These are phyloP conservation scores for Proterorhinus semilunaris DNA, from an alignment of 2,113 vertebrate species.

Conservation along the genomic window DNA sequence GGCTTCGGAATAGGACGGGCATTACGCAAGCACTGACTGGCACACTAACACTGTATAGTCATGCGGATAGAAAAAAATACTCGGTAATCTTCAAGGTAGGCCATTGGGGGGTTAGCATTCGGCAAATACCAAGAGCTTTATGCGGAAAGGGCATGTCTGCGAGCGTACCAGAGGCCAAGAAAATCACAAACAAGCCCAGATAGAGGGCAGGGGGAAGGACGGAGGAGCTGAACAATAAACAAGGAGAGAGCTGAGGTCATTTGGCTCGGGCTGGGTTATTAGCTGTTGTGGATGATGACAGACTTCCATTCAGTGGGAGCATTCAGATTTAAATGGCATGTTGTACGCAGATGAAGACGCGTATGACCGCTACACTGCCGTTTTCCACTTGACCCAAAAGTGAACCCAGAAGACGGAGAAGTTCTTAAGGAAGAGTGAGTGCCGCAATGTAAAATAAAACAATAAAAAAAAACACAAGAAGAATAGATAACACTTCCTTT, in stretches of 20 bases:
- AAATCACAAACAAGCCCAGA: constrained; percentile 58
- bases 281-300: constrained; percentile 41
- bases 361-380: neutral
- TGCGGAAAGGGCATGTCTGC: constrained; percentile 55
- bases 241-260: constrained; percentile 57
- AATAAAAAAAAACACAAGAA: neutral
- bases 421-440: neutral
- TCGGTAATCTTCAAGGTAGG: constrained; percentile 39
- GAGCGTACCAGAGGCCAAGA: constrained; percentile 45
- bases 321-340: constrained; percentile 35
- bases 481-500: too few relatives aligned
- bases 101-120: neutral
- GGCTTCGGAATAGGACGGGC: constrained; percentile 28
- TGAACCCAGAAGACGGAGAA: constrained; percentile 10
- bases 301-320: constrained; percentile 20
- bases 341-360: constrained; percentile 22
- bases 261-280: constrained; percentile 54
- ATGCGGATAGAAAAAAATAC: constrained; percentile 36
- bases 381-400: constrained; percentile 23
- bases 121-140: constrained; percentile 29
- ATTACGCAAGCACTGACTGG: constrained; percentile 34
- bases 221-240: constrained; percentile 56
- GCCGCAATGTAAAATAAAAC: neutral
- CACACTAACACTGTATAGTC: constrained; percentile 21
- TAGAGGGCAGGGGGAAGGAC: constrained; percentile 30